phyloP scores from a whole-genome alignment of 2,113 vertebrate species.

The Puffinus mauretanicus region DNA sequence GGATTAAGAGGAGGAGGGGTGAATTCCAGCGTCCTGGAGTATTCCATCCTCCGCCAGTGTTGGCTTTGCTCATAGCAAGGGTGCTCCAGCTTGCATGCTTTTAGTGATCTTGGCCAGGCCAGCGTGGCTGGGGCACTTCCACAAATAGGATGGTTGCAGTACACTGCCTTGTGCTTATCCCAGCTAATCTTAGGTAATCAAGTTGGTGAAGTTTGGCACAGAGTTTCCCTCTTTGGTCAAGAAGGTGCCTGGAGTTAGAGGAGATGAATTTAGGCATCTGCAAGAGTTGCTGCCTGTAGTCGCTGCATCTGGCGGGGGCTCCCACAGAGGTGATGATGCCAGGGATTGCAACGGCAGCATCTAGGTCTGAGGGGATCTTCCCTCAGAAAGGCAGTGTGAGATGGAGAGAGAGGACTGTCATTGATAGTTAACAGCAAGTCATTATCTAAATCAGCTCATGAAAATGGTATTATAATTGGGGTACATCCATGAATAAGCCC shows the following conservation, averaged over 20 bases:
- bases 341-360: background rate
- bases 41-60: background rate
- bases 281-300: background rate
- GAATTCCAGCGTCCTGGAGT: background rate
- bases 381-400: background rate
- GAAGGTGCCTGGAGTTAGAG: background rate
- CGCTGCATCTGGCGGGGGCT: background rate
- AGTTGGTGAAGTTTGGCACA: rapidly evolving
- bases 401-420: background rate
- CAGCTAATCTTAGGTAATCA: background rate
- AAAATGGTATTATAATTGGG: background rate
- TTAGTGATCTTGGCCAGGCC: background rate
- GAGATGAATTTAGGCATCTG: too few relatives aligned
- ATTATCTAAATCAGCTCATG: background rate
- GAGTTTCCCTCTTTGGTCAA: background rate
- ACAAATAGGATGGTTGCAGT: background rate
- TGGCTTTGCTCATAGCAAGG: background rate
- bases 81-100: background rate
- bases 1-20: background rate
- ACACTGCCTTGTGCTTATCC: background rate
- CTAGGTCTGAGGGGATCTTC: background rate
- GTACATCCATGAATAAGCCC: background rate
- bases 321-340: background rate
- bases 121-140: background rate
- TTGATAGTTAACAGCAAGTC: background rate